A percentile compares a stretch with the other conserved stretches of the same genome.
These are phyloP conservation scores for Mercenaria mercenaria DNA, from an alignment of 1,140 invertebrate species.

Conservation along the genomic window DNA sequence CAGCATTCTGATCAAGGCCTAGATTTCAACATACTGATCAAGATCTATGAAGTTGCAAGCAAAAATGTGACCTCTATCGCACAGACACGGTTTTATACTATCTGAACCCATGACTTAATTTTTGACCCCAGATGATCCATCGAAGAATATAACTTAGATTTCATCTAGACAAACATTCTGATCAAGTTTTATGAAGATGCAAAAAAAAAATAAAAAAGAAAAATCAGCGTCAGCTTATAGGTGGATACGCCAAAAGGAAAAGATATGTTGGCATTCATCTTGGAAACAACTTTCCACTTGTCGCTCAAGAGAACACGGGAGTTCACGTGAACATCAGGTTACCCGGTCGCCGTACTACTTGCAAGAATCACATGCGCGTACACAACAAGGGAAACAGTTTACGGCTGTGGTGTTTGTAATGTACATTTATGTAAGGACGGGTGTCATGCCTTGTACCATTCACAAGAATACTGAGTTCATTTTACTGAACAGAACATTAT, in stretches of 20 bases:
- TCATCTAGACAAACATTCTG: no score
- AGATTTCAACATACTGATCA: not conserved
- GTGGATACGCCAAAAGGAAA: constrained; percentile 15
- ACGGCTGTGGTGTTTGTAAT: constrained; percentile 2
- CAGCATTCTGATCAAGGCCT: no score
- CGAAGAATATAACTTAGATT: no score
- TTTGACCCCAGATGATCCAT: no score
- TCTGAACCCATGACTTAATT: no score
- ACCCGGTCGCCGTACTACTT: not conserved
- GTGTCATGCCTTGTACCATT: not conserved
- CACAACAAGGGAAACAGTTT: not conserved
- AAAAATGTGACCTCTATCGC: not conserved
- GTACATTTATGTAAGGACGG: constrained; percentile 11
- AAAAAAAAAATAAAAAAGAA: no score
- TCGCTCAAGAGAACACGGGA: not conserved
- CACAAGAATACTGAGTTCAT: no score
- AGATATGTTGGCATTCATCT: not conserved
- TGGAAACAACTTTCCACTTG: not conserved
- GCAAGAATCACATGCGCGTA: not conserved
- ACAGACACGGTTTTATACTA: no score
- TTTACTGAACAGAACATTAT: no score
- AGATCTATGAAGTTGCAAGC: not conserved
- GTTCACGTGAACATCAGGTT: not conserved
- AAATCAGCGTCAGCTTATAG: not conserved
- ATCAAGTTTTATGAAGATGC: no score